Base-by-base conservation (phyloP, 2,888 invertebrate species). In the Cybosia mesomella region DNA sequence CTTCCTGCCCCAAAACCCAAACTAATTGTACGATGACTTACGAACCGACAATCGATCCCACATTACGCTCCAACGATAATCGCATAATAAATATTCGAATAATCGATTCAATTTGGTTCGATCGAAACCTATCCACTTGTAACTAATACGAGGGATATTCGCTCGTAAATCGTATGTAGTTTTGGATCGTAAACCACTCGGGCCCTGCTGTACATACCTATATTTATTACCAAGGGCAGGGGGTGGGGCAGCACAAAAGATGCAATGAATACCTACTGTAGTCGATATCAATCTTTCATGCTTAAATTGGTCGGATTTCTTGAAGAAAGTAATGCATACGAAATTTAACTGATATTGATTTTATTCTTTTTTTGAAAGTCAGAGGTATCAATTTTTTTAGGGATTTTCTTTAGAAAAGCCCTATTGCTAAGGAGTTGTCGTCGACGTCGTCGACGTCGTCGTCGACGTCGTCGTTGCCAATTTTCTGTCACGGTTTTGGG, bases 101-200 rank as follows among this genome's bases (percentile, higher is more conserved):
- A 79, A 77, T 80, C 74, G 69, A 71, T 72, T 67, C 70, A 64
- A 80, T 80, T 79, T 72, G 68, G 70, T 72, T 65, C 72, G 70
- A 80, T 80, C 80, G 71, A 69, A 80, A 80, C 58, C 75, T 69
- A 78, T 76, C 76, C 76, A 80, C 76, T 78, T 76, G 80, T 80
- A 74, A 80, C 80, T 80, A 80, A 80, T 80, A 76, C 66, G 74
- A 70, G 73, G 73, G 69, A 64, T 75, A 78, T 75, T 70, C 59
- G 66, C 69, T 78, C 74, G 76, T 80, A 78, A 80, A 80, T 76
- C 76, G 75, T 78, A 55, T 75, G 71, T 78, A 80, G 80, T 80
- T 80, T 80, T 78, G 74, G 78, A 64, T 80, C 78, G 80, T 80
- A 80, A 80, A 80, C 59, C 58, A 78, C 72, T 80, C 80, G 80